Evolutionary conservation across 2,888 invertebrate genomes (phyloP).

Genomic region (Pandemis cinnamomeana): DNA sequence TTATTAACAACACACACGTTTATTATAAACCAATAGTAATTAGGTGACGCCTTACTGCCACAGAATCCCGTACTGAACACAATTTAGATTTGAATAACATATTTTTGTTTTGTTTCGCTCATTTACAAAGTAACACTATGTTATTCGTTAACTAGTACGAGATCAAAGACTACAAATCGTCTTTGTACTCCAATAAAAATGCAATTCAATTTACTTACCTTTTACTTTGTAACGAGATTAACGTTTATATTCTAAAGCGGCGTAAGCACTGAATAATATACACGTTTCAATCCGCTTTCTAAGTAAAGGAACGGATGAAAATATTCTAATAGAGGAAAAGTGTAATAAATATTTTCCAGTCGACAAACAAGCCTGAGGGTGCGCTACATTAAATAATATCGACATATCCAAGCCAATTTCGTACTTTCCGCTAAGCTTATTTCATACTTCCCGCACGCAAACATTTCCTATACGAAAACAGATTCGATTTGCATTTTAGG

Average conservation of each 20-base stretch:
- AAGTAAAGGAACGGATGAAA: conserved; percentile 54
- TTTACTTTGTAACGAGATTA: conserved; percentile 14
- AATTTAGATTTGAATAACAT: conserved; percentile 2
- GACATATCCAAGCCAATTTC: conserved; percentile 79
- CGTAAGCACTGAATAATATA: conserved; percentile 17
- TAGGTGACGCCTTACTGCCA: background rate
- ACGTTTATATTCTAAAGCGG: conserved; percentile 17
- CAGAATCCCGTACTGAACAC: background rate
- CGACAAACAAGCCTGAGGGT: conserved; percentile 72
- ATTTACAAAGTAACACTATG: background rate
- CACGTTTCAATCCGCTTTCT: conserved; percentile 37
- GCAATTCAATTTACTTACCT: conserved; percentile 5
- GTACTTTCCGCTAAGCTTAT: conserved; percentile 77
- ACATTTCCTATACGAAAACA: conserved; percentile 72
- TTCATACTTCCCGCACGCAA: conserved; percentile 72
- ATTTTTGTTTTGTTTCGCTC: conserved; percentile 3
- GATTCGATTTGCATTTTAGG: conserved; percentile 76
- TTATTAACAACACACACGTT: background rate
- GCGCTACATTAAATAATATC: conserved; percentile 80
- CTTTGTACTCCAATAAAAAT: conserved; percentile 8
- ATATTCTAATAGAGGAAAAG: conserved; percentile 61
- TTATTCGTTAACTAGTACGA: conserved; percentile 1
- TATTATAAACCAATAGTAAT: background rate
- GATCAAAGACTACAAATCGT: conserved; percentile 3
- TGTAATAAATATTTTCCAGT: conserved; percentile 77